Evolutionary conservation across 2,113 vertebrate species (phyloP).

Genomic region (Brachyhypopomus occidentalis): DNA sequence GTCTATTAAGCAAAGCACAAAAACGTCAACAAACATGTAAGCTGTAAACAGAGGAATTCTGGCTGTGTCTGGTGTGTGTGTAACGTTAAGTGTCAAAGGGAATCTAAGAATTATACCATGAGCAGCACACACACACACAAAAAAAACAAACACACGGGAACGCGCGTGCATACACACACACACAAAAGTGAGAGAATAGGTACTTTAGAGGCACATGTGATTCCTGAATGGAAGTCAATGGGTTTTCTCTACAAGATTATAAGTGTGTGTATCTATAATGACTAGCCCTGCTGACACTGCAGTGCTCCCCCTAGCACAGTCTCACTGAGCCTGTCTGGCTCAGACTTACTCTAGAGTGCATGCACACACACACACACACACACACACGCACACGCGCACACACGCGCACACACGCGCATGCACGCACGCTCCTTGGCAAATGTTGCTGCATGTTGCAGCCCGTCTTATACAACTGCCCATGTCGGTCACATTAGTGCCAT

Average conservation of each 20-base stretch:
- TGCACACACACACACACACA: too few relatives aligned
- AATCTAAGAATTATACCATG: too few relatives aligned
- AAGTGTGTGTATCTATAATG: not conserved
- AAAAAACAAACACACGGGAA: too few relatives aligned
- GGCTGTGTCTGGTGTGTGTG: not conserved
- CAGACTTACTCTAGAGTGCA: not conserved
- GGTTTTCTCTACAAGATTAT: conserved; percentile 5
- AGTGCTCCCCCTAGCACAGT: not conserved
- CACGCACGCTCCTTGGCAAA: too few relatives aligned
- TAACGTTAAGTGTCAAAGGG: not conserved
- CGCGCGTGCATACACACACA: not conserved
- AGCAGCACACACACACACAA: too few relatives aligned
- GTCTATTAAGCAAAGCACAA: too few relatives aligned
- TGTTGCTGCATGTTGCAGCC: too few relatives aligned
- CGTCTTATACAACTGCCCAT: too few relatives aligned
- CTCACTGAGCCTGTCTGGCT: not conserved
- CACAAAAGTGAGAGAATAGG: not conserved
- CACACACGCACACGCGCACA: not conserved
- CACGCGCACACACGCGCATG: not conserved
- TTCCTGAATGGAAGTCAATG: not conserved
- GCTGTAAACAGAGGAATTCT: not conserved
- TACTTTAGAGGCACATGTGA: not conserved
- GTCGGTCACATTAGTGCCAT: too few relatives aligned
- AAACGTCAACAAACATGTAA: not conserved
- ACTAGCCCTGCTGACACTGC: not conserved